phyloP scores from a whole-genome alignment of 23 tunicate genomes.

The Styela plicata region DNA sequence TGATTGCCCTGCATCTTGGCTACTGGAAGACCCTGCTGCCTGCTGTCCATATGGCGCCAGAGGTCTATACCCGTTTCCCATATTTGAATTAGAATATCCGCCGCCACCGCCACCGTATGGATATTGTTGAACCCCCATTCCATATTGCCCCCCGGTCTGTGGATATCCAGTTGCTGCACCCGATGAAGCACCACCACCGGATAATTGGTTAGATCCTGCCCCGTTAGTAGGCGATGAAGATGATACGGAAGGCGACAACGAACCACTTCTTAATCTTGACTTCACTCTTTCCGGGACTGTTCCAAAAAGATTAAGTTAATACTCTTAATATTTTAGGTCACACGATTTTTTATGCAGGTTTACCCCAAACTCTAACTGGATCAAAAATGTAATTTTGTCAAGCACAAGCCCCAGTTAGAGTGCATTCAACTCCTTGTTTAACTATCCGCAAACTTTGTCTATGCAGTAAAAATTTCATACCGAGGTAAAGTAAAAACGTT shows the following conservation, averaged over 20 bases:
- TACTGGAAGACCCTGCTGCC: too few relatives aligned
- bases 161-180: not conserved
- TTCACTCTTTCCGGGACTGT: not conserved
- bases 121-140: slow-evolving; percentile 1
- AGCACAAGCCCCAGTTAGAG: too few relatives aligned
- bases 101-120: not conserved
- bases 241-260: not conserved
- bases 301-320: too few relatives aligned
- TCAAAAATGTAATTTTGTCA: too few relatives aligned
- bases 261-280: not conserved
- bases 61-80: not conserved
- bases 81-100: not conserved
- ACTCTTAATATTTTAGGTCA: too few relatives aligned
- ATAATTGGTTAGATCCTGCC: not conserved
- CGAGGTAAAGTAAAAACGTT: too few relatives aligned
- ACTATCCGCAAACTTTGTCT: too few relatives aligned
- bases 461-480: too few relatives aligned
- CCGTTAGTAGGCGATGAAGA: not conserved
- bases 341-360: too few relatives aligned
- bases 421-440: too few relatives aligned
- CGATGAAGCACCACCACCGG: not conserved
- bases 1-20: not conserved
- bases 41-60: not conserved
- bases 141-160: not conserved
- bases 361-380: too few relatives aligned